Evolutionary conservation across 2,113 vertebrate species (phyloP).

Genomic region (Prochilodus magdalenae): DNA sequence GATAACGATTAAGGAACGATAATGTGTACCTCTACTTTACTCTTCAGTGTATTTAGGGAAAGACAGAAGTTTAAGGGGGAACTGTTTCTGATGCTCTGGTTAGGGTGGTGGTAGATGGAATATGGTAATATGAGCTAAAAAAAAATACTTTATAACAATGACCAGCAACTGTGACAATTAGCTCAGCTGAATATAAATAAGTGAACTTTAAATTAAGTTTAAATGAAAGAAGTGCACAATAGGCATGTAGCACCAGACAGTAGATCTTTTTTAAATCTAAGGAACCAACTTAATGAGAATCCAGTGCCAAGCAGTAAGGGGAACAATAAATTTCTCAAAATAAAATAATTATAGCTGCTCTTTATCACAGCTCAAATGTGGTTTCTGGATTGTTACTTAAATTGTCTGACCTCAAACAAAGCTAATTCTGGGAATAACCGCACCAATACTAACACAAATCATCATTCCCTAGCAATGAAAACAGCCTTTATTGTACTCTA

Average conservation of each 20-base stretch:
- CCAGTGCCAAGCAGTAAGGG: constrained; percentile 7
- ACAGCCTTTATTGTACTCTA: not conserved
- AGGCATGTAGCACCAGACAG: not conserved
- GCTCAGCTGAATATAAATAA: not conserved
- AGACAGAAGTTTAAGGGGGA: not conserved
- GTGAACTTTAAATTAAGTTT: constrained; percentile 1
- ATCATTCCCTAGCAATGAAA: not conserved
- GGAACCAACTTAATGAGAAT: not conserved
- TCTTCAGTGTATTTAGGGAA: not conserved
- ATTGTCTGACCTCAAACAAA: not conserved
- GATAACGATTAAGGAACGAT: not conserved
- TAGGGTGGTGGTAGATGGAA: not conserved
- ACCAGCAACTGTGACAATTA: not conserved
- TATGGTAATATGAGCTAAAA: no score
- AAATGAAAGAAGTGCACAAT: not conserved
- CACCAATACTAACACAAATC: not conserved
- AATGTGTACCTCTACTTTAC: not conserved
- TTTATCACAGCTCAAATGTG: not conserved
- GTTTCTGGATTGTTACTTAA: constrained; percentile 1
- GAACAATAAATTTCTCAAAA: constrained; percentile 23
- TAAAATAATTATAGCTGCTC: constrained; percentile 11
- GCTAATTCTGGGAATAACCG: not conserved
- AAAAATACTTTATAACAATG: no score
- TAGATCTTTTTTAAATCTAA: constrained; percentile 20
- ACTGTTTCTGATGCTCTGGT: not conserved